A percentile compares a stretch with the other conserved stretches of the same genome.
Conservation (phyloP, 2,797 vertebrate species). For the Gorsachius magnificus region DNA sequence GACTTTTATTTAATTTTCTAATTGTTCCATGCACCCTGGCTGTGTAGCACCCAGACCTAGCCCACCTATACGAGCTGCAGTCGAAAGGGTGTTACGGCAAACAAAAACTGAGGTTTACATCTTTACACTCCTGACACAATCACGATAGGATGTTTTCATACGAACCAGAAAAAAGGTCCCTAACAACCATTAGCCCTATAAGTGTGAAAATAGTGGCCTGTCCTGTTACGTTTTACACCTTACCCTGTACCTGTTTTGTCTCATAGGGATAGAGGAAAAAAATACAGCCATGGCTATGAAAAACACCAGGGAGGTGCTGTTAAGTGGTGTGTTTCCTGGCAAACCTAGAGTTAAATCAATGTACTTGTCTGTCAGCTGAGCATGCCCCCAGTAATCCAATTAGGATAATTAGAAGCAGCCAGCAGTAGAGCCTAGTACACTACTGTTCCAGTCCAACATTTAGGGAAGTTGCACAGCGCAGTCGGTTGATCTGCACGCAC, state of each 20-base stretch:
- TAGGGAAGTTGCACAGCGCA: background rate
- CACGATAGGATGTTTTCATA: background rate
- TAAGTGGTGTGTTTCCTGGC: background rate
- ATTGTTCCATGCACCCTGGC: background rate
- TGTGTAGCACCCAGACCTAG: background rate
- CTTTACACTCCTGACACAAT: background rate
- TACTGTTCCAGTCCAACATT: background rate
- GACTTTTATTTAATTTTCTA: background rate
- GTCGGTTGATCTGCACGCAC: background rate
- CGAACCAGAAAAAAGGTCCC: background rate
- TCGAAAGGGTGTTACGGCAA: background rate
- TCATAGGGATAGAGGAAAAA: background rate
- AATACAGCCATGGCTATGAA: background rate
- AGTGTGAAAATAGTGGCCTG: background rate
- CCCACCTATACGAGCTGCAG: accelerated
- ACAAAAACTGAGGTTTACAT: background rate
- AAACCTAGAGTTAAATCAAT: background rate
- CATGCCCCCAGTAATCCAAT: background rate
- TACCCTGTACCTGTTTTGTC: background rate
- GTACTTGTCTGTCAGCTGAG: background rate
- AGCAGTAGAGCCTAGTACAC: background rate
- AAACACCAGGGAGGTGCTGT: background rate
- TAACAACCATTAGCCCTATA: background rate
- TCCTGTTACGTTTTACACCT: background rate
- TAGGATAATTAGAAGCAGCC: background rate